These are phyloP conservation scores for Patiria miniata DNA, from an alignment of 35 echinoderm and acorn worm species.

Conservation along the genomic window DNA sequence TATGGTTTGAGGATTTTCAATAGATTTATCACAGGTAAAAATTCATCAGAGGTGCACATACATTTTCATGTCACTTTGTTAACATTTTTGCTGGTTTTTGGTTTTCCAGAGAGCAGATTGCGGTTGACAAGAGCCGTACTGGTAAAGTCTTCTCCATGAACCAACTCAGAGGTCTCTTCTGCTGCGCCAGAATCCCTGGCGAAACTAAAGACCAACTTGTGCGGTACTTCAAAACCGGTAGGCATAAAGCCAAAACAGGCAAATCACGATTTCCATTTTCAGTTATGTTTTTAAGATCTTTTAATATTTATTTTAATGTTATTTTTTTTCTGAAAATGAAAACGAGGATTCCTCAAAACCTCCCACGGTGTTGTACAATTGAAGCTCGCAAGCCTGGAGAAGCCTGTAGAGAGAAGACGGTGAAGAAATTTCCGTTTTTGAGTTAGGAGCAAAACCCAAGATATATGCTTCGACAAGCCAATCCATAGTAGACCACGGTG, in stretches of 20 bases:
- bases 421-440: too few species aligned
- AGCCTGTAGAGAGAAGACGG: too few species aligned
- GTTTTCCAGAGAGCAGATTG: slow-evolving; percentile 55
- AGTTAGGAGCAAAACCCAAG: too few species aligned
- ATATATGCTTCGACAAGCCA: too few species aligned
- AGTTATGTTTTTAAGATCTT: not conserved
- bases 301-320: not conserved
- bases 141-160: slow-evolving; percentile 70
- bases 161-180: slow-evolving; percentile 67
- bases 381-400: too few species aligned
- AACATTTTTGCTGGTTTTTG: not conserved
- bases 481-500: too few species aligned
- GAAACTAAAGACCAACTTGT: slow-evolving; percentile 44
- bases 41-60: too few species aligned
- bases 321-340: not conserved
- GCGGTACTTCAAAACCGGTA: slow-evolving; percentile 82
- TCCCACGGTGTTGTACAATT: too few species aligned
- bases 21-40: too few species aligned
- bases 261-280: not conserved
- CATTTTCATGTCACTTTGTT: too few species aligned
- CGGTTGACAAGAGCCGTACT: slow-evolving; percentile 58
- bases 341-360: too few species aligned
- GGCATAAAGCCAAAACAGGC: not conserved
- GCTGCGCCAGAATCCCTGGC: slow-evolving; percentile 57
- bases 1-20: too few species aligned